phyloP scores from a whole-genome alignment of 2,888 invertebrate species.

The Orthosia incerta region DNA sequence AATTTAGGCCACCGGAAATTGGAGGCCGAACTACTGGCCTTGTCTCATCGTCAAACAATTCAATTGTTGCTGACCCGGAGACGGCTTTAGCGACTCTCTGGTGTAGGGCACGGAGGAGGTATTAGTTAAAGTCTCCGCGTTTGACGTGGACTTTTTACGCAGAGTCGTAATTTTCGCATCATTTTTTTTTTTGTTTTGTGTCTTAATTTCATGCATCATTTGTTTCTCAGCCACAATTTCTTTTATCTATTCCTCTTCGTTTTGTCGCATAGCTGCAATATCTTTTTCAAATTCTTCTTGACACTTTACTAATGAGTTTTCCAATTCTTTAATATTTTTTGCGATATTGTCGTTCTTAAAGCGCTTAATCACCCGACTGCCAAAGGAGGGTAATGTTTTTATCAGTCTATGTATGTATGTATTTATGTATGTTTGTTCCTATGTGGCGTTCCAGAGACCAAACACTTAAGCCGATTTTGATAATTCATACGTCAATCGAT shows the following conservation, averaged over 20 bases:
- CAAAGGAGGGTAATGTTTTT: no score
- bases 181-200: slow-evolving; percentile 31
- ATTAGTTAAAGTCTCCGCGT: background rate
- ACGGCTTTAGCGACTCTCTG: background rate
- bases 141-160: background rate
- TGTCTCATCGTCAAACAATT: slow-evolving; percentile 24
- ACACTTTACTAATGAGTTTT: slow-evolving; percentile 1
- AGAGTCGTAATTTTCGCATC: slow-evolving; percentile 23
- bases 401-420: no score
- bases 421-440: no score
- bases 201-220: slow-evolving; percentile 1
- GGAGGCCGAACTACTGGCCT: background rate
- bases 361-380: no score
- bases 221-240: slow-evolving; percentile 17
- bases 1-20: slow-evolving; percentile 1
- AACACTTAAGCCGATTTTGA: no score
- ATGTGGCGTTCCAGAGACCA: no score
- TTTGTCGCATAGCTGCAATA: slow-evolving; percentile 18
- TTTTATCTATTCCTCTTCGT: slow-evolving; percentile 14
- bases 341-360: background rate
- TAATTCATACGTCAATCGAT: no score
- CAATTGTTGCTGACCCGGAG: background rate
- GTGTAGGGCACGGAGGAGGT: background rate
- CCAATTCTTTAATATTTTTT: slow-evolving; percentile 17
- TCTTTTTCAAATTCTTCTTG: slow-evolving; percentile 19